Conservation (phyloP, 2,888 invertebrate genomes). For the Mechanitis messenoides region DNA sequence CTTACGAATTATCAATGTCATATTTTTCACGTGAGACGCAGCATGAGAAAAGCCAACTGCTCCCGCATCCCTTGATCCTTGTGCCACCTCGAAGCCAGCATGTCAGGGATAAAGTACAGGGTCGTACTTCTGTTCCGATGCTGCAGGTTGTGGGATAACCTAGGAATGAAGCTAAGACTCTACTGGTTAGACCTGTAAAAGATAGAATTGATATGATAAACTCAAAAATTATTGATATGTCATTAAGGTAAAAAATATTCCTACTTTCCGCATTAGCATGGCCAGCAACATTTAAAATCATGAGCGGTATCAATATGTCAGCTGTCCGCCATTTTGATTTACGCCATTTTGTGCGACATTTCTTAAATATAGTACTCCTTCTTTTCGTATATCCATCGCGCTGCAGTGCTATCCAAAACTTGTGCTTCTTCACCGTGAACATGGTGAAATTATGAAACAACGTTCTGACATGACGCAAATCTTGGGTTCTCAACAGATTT, state of each 20-base stretch:
- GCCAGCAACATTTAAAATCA: constrained; percentile 55
- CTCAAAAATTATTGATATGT: background rate
- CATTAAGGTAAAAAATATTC: constrained; percentile 11
- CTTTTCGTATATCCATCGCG: constrained; percentile 25
- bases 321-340: constrained; percentile 51
- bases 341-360: constrained; percentile 34
- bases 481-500: constrained; percentile 23
- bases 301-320: constrained; percentile 49
- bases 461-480: constrained; percentile 58
- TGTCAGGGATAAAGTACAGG: constrained; percentile 82
- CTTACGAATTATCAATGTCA: constrained; percentile 53
- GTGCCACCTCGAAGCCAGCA: constrained; percentile 86
- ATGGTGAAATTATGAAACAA: constrained; percentile 45
- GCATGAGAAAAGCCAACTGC: constrained; percentile 84
- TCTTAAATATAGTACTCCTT: constrained; percentile 17
- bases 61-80: constrained; percentile 80
- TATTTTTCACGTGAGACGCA: constrained; percentile 59
- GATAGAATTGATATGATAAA: background rate
- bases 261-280: constrained; percentile 48
- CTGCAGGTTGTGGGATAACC: constrained; percentile 77
- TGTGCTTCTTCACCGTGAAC: constrained; percentile 63
- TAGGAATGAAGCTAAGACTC: constrained; percentile 75
- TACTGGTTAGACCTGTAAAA: constrained; percentile 56
- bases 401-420: constrained; percentile 34
- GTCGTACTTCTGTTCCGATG: constrained; percentile 74